Evolutionary conservation across 2,888 invertebrate species (phyloP).

Genomic region (Agriopis marginaria): DNA sequence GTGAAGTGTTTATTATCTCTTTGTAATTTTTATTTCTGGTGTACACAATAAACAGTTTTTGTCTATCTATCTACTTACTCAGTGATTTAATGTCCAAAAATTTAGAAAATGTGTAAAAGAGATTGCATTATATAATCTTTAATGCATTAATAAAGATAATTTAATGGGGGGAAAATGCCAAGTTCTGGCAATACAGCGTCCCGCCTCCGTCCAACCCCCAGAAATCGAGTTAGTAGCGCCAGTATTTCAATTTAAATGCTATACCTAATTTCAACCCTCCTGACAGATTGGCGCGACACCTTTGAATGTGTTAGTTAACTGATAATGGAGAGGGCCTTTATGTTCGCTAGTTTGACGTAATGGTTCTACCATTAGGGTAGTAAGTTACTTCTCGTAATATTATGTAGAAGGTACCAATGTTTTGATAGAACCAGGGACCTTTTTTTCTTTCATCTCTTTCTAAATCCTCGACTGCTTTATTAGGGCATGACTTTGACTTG

Average conservation of each 20-base stretch:
- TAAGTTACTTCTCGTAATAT: conserved; percentile 8
- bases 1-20: too few species aligned
- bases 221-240: conserved; percentile 76
- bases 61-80: too few species aligned
- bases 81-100: too few species aligned
- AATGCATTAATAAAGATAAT: not conserved
- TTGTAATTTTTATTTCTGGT: too few species aligned
- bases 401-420: not conserved
- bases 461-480: too few species aligned
- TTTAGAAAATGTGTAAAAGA: too few species aligned
- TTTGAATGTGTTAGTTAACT: conserved; percentile 42
- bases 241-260: conserved; percentile 81
- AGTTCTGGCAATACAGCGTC: conserved; percentile 34
- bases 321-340: conserved; percentile 29
- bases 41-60: too few species aligned
- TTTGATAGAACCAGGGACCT: too few species aligned
- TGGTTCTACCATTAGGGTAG: not conserved
- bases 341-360: conserved; percentile 10
- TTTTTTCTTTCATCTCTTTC: too few species aligned
- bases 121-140: too few species aligned
- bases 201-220: conserved; percentile 70
- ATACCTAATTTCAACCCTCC: conserved; percentile 71
- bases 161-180: not conserved
- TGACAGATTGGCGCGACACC: conserved; percentile 46
- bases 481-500: too few species aligned